Base-by-base conservation (phyloP, 2,797 vertebrate species). In the Chrosomus eos region DNA sequence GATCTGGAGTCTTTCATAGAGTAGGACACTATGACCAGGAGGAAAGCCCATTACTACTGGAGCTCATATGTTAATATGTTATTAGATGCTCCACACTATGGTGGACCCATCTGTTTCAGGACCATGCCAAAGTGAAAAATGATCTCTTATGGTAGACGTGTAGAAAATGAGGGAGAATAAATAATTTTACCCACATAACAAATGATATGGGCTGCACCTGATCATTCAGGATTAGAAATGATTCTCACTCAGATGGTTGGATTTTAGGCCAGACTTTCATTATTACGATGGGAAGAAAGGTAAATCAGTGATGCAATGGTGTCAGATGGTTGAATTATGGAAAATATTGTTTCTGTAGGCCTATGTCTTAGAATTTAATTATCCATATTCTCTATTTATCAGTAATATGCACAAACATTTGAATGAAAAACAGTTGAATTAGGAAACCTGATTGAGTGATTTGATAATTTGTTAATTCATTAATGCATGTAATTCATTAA, bases 71-170 rank as follows among this genome's bases (percentile, higher is more conserved):
- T 80, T 84, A 67, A 38, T 43, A 43, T 43, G 40, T 43, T 43
- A 43, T 43, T 64, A 76, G 81, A 75, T 88, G 53, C 78, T 14
- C 28, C 21, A 85, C 43, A 74, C 87, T 88, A 88, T 87, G 58
- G 45, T 70, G 58, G 67, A 87, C 76, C 88, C 89, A 92, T 88
- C 58, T 88, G 86, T 89, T 86, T 68, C 62, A 84, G 83, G 21
- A 84, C 84, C 60, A 28, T 38, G 72, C 78, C 62, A 85, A 84
- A 71, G 84, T 86, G 78, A 74, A 36, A 81, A 48, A 60, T 31
- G 21, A 84, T 84, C 40, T 79, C 71, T 48, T 58, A 86, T 75
- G 18, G 51, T 73, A 81, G 64, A 86, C 51, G 31, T 77, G 75
- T n/a, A 82, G 75, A 70, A 67, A 70, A 86, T 76, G 33, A 83